Evolutionary conservation across 2,797 vertebrate species (phyloP).

Genomic region (Anas capensis): DNA sequence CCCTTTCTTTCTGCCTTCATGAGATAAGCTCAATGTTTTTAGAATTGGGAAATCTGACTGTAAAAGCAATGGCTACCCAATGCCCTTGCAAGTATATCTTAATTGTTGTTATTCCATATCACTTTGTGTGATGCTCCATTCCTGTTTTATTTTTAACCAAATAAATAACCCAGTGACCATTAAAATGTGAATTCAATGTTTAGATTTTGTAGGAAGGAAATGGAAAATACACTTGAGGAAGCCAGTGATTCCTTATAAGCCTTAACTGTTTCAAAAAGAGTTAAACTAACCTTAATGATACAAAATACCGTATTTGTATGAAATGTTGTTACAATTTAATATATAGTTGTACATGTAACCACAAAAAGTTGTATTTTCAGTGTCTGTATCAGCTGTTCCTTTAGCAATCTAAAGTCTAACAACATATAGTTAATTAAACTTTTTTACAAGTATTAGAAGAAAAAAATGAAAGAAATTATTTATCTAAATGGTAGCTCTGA

Average conservation of each 20-base stretch:
- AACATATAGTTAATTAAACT: not conserved
- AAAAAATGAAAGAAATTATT: not conserved
- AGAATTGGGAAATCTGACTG: not conserved
- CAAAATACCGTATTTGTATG: not conserved
- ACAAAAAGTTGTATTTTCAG: not conserved
- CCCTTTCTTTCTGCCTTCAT: not conserved
- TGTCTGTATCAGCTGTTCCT: not conserved
- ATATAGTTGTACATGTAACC: not conserved
- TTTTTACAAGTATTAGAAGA: not conserved
- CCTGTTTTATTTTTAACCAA: not conserved
- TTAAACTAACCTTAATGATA: not conserved
- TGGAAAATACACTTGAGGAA: not conserved
- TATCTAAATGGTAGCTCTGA: not conserved
- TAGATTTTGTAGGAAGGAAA: not conserved
- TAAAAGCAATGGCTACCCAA: not conserved
- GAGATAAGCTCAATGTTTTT: not conserved
- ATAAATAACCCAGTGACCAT: not conserved
- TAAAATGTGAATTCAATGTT: not conserved
- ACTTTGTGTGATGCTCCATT: fast-evolving
- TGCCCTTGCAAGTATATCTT: not conserved
- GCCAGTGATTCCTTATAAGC: not conserved
- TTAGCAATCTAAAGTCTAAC: not conserved
- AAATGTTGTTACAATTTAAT: not conserved
- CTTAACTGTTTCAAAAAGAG: not conserved
- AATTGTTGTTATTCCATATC: not conserved